These are phyloP conservation scores for Cephus rjabovi DNA, from an alignment of 2,888 invertebrate genomes.

Conservation along the genomic window DNA sequence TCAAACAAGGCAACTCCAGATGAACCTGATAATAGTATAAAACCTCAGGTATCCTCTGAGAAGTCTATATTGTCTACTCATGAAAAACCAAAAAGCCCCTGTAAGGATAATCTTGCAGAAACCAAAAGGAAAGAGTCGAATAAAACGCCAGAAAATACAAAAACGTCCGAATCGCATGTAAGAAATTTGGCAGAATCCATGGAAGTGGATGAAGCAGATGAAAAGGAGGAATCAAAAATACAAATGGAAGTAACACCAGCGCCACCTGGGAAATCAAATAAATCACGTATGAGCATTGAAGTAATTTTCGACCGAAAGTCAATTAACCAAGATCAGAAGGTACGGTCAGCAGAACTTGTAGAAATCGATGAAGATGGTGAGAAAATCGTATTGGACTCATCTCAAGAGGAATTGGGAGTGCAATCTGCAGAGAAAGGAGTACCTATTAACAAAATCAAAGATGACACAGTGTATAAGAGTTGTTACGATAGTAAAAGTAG, in stretches of 20 bases:
- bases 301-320: conserved; percentile 50
- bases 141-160: conserved; percentile 2
- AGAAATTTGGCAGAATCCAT: not conserved
- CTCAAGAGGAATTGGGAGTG: conserved; percentile 36
- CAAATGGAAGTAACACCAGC: not conserved
- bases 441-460: conserved; percentile 28
- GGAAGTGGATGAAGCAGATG: conserved; percentile 1
- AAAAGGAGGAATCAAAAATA: not conserved
- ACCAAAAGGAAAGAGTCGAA: not conserved
- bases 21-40: not conserved
- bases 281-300: conserved; percentile 53
- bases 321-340: conserved; percentile 32
- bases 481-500: conserved; percentile 28
- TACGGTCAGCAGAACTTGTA: conserved; percentile 46
- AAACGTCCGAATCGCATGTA: not conserved
- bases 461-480: conserved; percentile 17
- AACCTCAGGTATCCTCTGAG: not conserved
- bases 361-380: conserved; percentile 56
- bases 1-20: not conserved
- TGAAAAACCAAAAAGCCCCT: not conserved
- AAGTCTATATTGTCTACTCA: not conserved
- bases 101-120: not conserved
- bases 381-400: conserved; percentile 49
- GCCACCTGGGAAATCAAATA: conserved; percentile 18
- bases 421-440: conserved; percentile 17